Conservation (phyloP, 2,888 invertebrate species). For the Gisinianus flammeolus region DNA sequence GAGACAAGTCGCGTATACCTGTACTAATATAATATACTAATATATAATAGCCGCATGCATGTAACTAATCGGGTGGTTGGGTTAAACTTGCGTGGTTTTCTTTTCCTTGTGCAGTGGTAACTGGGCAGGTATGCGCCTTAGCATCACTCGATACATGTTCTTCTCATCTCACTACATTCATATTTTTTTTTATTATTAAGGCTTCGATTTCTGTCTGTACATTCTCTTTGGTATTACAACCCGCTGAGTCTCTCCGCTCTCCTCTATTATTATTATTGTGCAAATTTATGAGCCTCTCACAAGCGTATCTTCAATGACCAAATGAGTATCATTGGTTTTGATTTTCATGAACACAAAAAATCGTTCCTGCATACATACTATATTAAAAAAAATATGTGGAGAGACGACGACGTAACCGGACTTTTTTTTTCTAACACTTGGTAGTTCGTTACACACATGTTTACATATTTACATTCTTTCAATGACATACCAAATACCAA, state of each 20-base stretch:
- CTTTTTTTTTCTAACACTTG: too few species aligned
- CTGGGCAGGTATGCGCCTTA: too few species aligned
- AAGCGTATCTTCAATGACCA: conserved; percentile 39
- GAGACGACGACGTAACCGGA: background rate
- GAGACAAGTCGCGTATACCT: too few species aligned
- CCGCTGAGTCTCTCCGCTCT: conserved; percentile 47
- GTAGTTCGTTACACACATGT: background rate
- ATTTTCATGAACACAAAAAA: conserved; percentile 8
- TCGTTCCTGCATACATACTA: background rate
- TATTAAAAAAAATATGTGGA: background rate
- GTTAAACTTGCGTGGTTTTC: background rate
- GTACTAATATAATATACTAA: too few species aligned
- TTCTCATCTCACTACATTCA: background rate
- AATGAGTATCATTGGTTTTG: conserved; percentile 46
- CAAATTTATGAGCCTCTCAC: conserved; percentile 51
- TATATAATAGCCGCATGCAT: too few species aligned
- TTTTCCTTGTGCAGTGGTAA: background rate
- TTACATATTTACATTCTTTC: background rate
- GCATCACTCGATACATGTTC: background rate
- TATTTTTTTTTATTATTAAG: conserved; percentile 25
- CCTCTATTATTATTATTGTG: conserved; percentile 52
- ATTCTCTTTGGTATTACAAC: conserved; percentile 34
- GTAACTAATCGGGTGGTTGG: too few species aligned
- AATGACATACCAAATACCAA: background rate
- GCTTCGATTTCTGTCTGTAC: conserved; percentile 12